Base-by-base conservation (phyloP, 1,140 invertebrate genomes). In the Eupristina koningsbergeri region DNA sequence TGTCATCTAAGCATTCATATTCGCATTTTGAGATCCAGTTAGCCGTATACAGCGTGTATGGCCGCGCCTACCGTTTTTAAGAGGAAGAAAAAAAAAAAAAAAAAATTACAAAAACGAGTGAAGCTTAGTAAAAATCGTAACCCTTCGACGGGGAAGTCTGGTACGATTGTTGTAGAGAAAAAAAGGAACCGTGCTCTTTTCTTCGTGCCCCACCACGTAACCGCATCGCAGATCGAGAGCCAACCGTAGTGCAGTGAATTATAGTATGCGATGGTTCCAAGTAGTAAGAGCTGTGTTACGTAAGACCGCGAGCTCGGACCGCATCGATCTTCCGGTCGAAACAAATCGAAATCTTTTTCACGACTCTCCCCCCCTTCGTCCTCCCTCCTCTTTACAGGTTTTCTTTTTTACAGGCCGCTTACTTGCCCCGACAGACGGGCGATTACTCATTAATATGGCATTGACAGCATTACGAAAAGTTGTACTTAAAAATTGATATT, bases 11-110 rank as follows among this genome's bases (percentile, higher is more conserved):
- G 86, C 86, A 85, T 88, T 85, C 69, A 45, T 47, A 87, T 87
- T 88, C 80, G 71, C 79, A 88, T n/a, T 89, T 84, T 91, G 90
- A 91, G 90, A 92, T 92, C 91, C 89, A 90, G 87, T 90, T 90
- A 90, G 89, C 84, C 84, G 79, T 85, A 45, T 81, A 61, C 47
- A 85, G 84, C 84, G 73, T 63, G 45, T 88, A 87, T 88, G 89
- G 87, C 88, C 87, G 87, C 87, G 85, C 84, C 76, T 86, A 76
- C 84, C 63, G 64, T 85, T 86, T 75, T 77, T 39, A 29, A 75
- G 22, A 36, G 82, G 79, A 36, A 75, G 63, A 19, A 61, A 58
- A 58, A 77, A 47, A 45, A n/a, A n/a, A 77, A 64, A 77, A 11
- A 80, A 80, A 69, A 53, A 34, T 1, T 13, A 79, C 6, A 22